These are phyloP conservation scores for Eilema caniola DNA, from an alignment of 2,888 invertebrate species.

Conservation along the genomic window DNA sequence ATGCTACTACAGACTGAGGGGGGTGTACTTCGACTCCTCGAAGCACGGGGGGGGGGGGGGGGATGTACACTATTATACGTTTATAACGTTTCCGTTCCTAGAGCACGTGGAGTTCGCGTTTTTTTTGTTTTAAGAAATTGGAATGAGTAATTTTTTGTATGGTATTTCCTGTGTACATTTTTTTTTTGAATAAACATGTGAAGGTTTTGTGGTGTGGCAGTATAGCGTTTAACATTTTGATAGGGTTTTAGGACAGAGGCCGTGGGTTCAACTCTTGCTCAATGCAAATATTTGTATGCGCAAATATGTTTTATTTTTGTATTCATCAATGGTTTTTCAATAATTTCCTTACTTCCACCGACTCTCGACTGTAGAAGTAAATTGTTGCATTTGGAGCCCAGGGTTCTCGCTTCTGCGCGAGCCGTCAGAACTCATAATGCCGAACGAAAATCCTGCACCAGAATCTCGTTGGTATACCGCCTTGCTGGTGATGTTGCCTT, in stretches of 20 bases:
- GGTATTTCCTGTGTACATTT: slow-evolving; percentile 35
- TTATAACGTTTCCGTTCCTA: slow-evolving; percentile 27
- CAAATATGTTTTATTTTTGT: neutral
- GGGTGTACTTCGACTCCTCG: slow-evolving; percentile 41
- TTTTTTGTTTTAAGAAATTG: slow-evolving; percentile 54
- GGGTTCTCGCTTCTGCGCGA: neutral
- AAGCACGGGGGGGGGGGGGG: slow-evolving; percentile 19
- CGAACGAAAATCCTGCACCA: too few relatives aligned
- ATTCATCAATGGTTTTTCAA: neutral
- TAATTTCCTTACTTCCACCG: too few relatives aligned
- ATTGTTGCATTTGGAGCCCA: too few relatives aligned
- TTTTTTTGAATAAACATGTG: slow-evolving; percentile 9
- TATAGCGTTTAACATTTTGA: neutral
- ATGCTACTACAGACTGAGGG: slow-evolving; percentile 60
- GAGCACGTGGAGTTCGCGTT: slow-evolving; percentile 50
- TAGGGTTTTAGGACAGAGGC: too few relatives aligned
- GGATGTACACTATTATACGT: slow-evolving; percentile 21
- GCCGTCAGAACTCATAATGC: neutral
- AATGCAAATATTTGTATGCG: neutral
- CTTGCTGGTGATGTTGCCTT: too few relatives aligned
- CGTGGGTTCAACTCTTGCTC: neutral
- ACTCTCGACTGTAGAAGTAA: too few relatives aligned
- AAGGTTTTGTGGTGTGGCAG: neutral
- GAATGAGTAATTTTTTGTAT: slow-evolving; percentile 41
- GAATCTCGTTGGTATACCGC: too few relatives aligned